A percentile compares a stretch with the other conserved stretches of the same genome.
Evolutionary conservation across 2,888 invertebrate species (phyloP).

Genomic region (Xestoiulus laeticollis): DNA sequence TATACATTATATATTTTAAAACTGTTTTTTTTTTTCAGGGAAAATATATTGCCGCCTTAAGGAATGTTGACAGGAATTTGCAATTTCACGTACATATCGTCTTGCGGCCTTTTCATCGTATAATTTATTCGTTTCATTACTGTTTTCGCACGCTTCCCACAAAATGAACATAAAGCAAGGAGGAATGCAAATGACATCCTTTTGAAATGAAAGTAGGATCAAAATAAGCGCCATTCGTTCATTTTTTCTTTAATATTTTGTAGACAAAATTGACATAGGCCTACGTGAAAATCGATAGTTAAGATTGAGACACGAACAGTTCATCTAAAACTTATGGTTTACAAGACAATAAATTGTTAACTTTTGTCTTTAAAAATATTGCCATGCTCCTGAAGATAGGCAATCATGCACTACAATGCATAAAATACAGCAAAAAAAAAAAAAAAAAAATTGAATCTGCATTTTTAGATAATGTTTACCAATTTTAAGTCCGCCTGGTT

Average conservation of each 20-base stretch:
- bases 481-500: too few relatives aligned
- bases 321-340: not conserved
- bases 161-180: not conserved
- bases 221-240: not conserved
- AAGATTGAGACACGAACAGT: not conserved
- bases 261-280: conserved; percentile 5
- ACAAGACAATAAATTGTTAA: not conserved
- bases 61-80: conserved; percentile 37
- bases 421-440: too few relatives aligned
- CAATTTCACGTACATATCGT: not conserved
- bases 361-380: not conserved
- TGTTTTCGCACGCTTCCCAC: not conserved
- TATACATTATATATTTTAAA: not conserved
- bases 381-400: not conserved
- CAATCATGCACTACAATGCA: not conserved
- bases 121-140: conserved; percentile 33
- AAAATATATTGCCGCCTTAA: not conserved
- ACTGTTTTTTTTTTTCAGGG: not conserved
- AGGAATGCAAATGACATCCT: conserved; percentile 33
- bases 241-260: conserved; percentile 9
- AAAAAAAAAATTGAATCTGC: too few relatives aligned
- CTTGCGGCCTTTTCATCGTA: not conserved
- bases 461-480: too few relatives aligned
- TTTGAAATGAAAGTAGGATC: conserved; percentile 4
- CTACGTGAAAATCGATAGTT: not conserved